These are phyloP conservation scores for Hemicentrotus pulcherrimus DNA, from an alignment of 35 echinoderm and acorn worm genomes.

Conservation along the genomic window DNA sequence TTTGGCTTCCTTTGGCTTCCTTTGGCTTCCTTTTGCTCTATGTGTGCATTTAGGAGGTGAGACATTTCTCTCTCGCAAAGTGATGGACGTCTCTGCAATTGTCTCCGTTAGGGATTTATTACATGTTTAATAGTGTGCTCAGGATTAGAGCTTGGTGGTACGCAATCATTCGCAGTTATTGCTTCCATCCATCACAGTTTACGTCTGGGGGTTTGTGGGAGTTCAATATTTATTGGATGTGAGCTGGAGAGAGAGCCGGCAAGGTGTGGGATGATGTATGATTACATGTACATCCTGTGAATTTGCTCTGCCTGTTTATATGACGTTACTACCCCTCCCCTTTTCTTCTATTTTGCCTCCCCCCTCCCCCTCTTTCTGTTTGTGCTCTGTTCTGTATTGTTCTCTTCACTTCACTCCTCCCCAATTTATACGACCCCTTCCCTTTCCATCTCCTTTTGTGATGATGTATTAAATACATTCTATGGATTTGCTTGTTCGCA, in stretches of 20 bases:
- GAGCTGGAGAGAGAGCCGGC: neutral
- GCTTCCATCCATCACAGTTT: too few relatives aligned
- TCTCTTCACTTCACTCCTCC: too few relatives aligned
- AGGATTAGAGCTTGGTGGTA: neutral
- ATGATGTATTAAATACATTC: too few relatives aligned
- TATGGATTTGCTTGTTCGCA: too few relatives aligned
- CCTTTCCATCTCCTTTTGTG: too few relatives aligned
- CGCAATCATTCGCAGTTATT: neutral
- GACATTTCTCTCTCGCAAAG: neutral
- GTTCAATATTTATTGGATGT: neutral
- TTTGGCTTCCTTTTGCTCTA: neutral
- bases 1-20: neutral
- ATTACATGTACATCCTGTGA: neutral
- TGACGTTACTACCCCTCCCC: neutral
- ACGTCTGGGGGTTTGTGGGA: too few relatives aligned
- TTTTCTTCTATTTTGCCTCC: too few relatives aligned
- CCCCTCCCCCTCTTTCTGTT: too few relatives aligned
- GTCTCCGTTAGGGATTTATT: neutral
- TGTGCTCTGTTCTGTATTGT: too few relatives aligned
- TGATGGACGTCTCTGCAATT: neutral
- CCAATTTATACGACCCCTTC: too few relatives aligned
- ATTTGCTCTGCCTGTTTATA: neutral
- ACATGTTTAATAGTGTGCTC: neutral
- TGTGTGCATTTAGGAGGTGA: neutral
- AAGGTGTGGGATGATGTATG: neutral